Percentiles rank a stretch among this genome's conserved stretches.
These are phyloP conservation scores for Muscicapa comitata DNA, from an alignment of 2,797 vertebrate genomes.

Conservation along the genomic window DNA sequence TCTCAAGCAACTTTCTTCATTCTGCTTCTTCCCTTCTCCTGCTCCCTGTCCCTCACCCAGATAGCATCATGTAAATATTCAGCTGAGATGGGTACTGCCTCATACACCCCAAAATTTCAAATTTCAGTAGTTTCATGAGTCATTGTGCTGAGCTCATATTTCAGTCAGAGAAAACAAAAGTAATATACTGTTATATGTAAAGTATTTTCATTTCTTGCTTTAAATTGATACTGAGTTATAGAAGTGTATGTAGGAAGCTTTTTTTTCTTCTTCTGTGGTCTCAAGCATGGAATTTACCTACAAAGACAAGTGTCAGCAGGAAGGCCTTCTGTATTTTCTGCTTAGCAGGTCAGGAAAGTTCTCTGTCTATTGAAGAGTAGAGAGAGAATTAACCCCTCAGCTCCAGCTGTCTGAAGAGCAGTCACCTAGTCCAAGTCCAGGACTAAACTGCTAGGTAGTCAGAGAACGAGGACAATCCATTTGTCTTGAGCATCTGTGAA, in stretches of 20 bases:
- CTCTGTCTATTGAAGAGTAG: background rate
- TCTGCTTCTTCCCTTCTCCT: background rate
- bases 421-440: background rate
- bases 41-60: background rate
- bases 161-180: background rate
- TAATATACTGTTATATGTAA: background rate
- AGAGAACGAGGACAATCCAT: background rate
- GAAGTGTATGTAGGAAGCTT: background rate
- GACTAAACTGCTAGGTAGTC: background rate
- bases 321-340: background rate
- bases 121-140: background rate
- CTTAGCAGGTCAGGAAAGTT: background rate
- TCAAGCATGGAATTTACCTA: background rate
- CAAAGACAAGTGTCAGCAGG: background rate
- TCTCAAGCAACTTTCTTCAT: slow-evolving; percentile 24
- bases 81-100: background rate
- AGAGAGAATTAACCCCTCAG: background rate
- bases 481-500: background rate
- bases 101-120: background rate
- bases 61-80: background rate
- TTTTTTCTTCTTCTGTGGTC: background rate
- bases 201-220: background rate
- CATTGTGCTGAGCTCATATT: background rate
- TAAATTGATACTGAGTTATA: background rate
- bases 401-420: background rate